Percentiles rank a stretch among this genome's conserved stretches.
These are phyloP conservation scores for Caracal caracal DNA, from an alignment of 2,113 vertebrate genomes.

Conservation along the genomic window DNA sequence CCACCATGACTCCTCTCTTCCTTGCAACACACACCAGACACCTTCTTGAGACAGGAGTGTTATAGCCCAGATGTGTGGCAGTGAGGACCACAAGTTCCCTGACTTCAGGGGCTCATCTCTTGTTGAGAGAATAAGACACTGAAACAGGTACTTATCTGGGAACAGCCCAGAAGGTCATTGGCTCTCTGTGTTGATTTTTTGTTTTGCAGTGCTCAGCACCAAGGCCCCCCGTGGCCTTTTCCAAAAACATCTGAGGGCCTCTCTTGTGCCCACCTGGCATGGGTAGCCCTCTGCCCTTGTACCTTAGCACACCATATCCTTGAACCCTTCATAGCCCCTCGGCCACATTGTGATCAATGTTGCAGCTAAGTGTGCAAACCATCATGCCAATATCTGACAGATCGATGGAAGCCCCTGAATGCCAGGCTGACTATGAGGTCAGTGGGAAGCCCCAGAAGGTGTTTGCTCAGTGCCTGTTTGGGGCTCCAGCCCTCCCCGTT, in stretches of 20 bases:
- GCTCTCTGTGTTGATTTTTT: background rate
- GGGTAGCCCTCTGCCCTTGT: background rate
- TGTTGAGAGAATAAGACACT: background rate
- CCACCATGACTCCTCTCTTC: accelerated
- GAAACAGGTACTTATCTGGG: background rate
- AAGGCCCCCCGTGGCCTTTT: background rate
- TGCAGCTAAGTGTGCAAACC: background rate
- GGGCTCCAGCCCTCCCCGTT: accelerated
- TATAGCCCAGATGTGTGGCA: background rate
- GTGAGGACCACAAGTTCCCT: accelerated
- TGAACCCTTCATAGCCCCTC: background rate
- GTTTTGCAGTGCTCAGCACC: background rate
- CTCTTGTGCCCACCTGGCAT: background rate
- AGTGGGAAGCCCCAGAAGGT: background rate
- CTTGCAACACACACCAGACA: background rate
- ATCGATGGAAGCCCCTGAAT: background rate
- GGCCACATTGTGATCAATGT: background rate
- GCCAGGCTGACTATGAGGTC: background rate
- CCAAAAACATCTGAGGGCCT: background rate
- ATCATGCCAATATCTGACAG: background rate
- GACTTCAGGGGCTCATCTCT: background rate
- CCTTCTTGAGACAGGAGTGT: background rate
- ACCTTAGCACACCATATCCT: background rate
- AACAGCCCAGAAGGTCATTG: background rate
- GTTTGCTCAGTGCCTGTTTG: background rate